A percentile compares a stretch with the other conserved stretches of the same genome.
phyloP scores from a whole-genome alignment of 2,797 vertebrate species.

The Falco biarmicus region DNA sequence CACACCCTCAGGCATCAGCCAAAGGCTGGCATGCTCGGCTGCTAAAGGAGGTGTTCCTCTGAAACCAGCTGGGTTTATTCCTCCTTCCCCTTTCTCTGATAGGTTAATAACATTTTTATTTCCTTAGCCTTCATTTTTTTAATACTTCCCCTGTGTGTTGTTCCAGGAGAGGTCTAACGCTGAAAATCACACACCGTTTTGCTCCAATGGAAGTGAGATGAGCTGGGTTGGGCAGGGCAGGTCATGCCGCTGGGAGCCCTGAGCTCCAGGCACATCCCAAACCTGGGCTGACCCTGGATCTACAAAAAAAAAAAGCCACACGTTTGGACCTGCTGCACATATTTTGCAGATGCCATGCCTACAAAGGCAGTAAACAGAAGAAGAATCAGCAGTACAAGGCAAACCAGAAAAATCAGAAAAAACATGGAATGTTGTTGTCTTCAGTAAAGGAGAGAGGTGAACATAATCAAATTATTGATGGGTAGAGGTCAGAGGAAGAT shows the following conservation, averaged over 20 bases:
- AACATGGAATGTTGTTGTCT: neutral
- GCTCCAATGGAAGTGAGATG: neutral
- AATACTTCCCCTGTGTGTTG: neutral
- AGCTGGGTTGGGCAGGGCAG: neutral
- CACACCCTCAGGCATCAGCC: neutral
- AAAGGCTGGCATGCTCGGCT: neutral
- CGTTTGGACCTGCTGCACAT: neutral
- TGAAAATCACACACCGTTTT: neutral
- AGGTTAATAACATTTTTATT: neutral
- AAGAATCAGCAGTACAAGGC: slow-evolving; percentile 36
- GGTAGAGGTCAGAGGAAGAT: neutral
- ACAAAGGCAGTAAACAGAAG: slow-evolving; percentile 42
- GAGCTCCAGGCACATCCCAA: neutral
- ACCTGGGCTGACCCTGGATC: neutral
- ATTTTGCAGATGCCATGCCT: neutral
- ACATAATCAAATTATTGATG: neutral
- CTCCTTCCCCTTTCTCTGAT: neutral
- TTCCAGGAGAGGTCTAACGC: neutral
- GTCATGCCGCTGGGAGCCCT: neutral
- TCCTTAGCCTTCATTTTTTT: neutral
- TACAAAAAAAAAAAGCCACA: neutral
- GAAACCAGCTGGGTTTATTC: neutral
- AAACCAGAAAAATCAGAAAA: neutral
- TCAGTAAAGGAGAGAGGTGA: neutral
- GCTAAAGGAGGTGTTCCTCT: neutral